Conservation (phyloP, 2,113 vertebrate genomes). For the Oreocharis arfaki region DNA sequence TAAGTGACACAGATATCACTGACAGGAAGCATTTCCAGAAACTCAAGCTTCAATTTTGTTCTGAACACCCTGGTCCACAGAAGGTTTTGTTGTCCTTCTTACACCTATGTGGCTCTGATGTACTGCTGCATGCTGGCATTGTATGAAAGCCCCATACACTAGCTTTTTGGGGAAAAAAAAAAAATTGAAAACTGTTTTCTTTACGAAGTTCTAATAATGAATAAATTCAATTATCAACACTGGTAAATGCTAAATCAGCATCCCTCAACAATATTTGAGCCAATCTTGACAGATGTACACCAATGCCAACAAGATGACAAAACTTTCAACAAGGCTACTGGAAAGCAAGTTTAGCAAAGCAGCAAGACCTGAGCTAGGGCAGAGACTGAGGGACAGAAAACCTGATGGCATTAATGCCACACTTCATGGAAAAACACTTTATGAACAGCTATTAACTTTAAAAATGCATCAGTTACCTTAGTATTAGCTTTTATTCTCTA, state of each 20-base stretch:
- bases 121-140: neutral
- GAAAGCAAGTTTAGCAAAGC: neutral
- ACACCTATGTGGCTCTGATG: fast-evolving
- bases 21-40: neutral
- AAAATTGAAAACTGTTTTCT: neutral
- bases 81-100: neutral
- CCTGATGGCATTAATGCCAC: neutral
- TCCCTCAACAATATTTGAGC: neutral
- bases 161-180: neutral
- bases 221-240: neutral
- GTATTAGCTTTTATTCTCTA: neutral
- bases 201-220: neutral
- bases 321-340: neutral
- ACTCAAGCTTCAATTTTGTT: neutral
- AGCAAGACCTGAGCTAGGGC: neutral
- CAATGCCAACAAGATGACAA: neutral
- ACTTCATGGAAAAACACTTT: neutral
- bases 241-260: neutral
- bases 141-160: too few relatives aligned
- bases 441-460: neutral
- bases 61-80: neutral
- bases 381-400: neutral
- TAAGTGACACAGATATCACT: neutral
- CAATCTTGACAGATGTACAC: neutral
- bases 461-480: neutral